Percentiles rank a stretch among this genome's conserved stretches.
Evolutionary conservation across 64 coral and sea anemone genomes (phyloP).

Genomic region (Montipora cactus): DNA sequence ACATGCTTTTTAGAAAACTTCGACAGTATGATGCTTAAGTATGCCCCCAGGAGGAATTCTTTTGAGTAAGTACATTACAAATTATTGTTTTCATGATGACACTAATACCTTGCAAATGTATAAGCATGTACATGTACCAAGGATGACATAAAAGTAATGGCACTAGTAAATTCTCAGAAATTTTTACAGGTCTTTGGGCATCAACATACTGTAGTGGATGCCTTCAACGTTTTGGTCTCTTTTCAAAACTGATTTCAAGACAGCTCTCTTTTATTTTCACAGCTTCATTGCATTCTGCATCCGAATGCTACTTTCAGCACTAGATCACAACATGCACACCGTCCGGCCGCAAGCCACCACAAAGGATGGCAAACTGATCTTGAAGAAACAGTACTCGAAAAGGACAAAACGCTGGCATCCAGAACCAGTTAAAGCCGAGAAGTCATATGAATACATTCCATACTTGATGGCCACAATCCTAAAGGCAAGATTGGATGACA

Average conservation of each 20-base stretch:
- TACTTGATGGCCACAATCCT: constrained; percentile 3
- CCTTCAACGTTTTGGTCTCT: neutral
- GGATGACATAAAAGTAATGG: too few relatives aligned
- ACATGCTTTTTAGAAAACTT: too few relatives aligned
- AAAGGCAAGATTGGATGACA: neutral
- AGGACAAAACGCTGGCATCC: neutral
- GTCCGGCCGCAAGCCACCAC: too few relatives aligned
- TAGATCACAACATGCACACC: too few relatives aligned
- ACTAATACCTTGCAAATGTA: neutral
- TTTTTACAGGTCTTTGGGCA: neutral
- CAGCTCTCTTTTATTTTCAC: neutral
- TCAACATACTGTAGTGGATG: too few relatives aligned
- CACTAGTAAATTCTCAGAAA: neutral
- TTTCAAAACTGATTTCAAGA: neutral
- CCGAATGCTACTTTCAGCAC: too few relatives aligned
- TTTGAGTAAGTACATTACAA: too few relatives aligned
- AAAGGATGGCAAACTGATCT: too few relatives aligned
- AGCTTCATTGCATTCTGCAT: too few relatives aligned
- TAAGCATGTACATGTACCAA: too few relatives aligned
- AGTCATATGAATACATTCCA: neutral
- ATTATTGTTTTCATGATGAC: neutral
- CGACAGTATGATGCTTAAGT: too few relatives aligned
- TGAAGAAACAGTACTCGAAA: constrained; percentile 6
- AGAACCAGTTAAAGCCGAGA: neutral
- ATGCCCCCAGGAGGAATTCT: too few relatives aligned